Conservation (phyloP, 2,113 vertebrate species). For the Cynoglossus semilaevis region DNA sequence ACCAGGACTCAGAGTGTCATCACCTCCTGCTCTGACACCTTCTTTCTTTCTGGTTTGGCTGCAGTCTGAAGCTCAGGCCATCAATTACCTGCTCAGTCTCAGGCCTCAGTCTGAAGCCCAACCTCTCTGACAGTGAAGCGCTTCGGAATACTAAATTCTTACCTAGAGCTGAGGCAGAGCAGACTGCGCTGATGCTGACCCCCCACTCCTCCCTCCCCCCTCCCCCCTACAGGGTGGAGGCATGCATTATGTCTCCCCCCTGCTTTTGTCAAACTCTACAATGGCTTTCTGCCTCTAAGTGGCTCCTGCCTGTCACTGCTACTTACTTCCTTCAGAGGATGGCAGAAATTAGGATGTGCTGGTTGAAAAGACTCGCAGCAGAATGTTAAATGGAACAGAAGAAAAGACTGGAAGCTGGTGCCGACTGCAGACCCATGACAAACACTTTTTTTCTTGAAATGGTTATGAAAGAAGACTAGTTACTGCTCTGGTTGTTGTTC, state of each 20-base stretch:
- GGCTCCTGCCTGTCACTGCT: constrained; percentile 29
- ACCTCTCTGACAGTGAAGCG: constrained; percentile 12
- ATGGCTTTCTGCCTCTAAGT: constrained; percentile 33
- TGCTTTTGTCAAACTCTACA: constrained; percentile 37
- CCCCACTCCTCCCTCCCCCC: neutral
- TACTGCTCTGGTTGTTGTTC: neutral
- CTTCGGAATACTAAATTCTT: constrained; percentile 43
- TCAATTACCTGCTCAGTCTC: constrained; percentile 50
- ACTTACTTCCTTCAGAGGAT: constrained; percentile 28
- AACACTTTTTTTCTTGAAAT: constrained; percentile 14
- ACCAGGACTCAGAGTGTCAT: neutral
- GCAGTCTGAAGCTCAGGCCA: constrained; percentile 47
- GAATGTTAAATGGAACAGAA: constrained; percentile 4
- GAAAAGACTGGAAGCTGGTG: neutral
- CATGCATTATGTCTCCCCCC: constrained; percentile 18
- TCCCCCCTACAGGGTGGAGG: neutral
- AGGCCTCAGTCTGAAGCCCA: constrained; percentile 10
- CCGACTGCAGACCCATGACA: too few relatives aligned
- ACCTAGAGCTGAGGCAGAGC: neutral
- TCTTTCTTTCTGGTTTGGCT: constrained; percentile 33
- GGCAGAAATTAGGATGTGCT: constrained; percentile 14
- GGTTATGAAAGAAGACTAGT: neutral
- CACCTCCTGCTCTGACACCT: constrained; percentile 32
- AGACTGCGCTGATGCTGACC: neutral
- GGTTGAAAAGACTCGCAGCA: constrained; percentile 8